Evolutionary conservation across 1,140 invertebrate species (phyloP), one percentile per base, ranked within the genome.

Genomic region (Cecropterus lyciades): DNA sequence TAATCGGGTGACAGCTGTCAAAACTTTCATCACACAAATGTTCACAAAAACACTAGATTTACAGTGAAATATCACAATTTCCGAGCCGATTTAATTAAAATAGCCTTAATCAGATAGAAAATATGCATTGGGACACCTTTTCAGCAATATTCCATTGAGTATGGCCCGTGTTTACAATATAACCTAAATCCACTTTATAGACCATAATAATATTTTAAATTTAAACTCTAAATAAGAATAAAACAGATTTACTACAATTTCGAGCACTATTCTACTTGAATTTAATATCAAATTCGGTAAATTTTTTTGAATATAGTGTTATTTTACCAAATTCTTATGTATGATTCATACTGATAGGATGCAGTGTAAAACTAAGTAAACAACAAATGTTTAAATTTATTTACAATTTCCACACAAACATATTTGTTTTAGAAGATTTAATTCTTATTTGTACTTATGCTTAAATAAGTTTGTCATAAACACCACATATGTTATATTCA

Each of bases 1-100:
- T 70, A 53, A 76, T 78, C 82, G 81, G 78, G 79, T 89, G 87
- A 82, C 85, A 91, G 60, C 84, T 91, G 87, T 89, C 87, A 89
- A 88, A 91, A 87, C 80, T 84, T 84, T 88, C 72, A 65, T 79
- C 85, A 86, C 85, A 86, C 87, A 91, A 87, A 91, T 91, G 84
- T 73, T 85, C 85, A 85, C 85, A 85, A 87, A 84, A 87, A 84
- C 84, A 82, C 84, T 16, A 37, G 57, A 76, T 77, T 80, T 82
- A 67, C 60, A 43, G 57, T 7, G 33, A 69, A 77, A 80, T 77
- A 63, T 77, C 79, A 77, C 48, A 52, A 79, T 80, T 77, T 79
- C 27, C 52, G 65, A 42, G 17, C 70, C 49, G 60, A 45, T 45
- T 70, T 49, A 59, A 14, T 65, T 60, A 68, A 24, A 57, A 43